These are phyloP conservation scores for Acrocephalus scirpaceus DNA, from an alignment of 2,797 vertebrate genomes.

Conservation along the genomic window DNA sequence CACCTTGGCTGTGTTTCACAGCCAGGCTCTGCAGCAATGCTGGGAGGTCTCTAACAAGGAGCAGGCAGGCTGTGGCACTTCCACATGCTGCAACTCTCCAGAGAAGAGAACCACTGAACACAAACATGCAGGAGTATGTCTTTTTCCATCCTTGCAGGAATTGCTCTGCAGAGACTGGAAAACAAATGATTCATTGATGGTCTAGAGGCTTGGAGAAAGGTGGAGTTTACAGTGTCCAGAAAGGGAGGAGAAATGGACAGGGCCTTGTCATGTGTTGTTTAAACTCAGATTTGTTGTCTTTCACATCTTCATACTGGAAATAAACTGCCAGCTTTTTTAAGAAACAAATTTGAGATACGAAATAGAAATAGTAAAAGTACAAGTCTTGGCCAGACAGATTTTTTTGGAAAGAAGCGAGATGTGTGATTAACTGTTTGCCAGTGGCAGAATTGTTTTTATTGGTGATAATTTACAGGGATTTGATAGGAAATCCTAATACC, in stretches of 20 bases:
- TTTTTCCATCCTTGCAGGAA: constrained; percentile 24
- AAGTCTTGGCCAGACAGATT: not conserved
- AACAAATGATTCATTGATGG: constrained; percentile 34
- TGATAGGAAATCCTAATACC: not conserved
- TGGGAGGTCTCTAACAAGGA: not conserved
- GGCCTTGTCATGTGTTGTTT: not conserved
- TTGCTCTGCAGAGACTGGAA: not conserved
- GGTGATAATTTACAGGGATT: not conserved
- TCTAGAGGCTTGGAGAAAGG: constrained; percentile 8
- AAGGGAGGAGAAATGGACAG: not conserved
- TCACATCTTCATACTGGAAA: not conserved
- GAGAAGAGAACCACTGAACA: not conserved
- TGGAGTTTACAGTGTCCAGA: not conserved
- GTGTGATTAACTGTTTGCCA: not conserved
- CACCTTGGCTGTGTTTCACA: not conserved
- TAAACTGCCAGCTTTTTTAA: not conserved
- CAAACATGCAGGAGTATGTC: not conserved
- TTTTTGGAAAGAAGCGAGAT: not conserved
- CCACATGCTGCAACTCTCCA: not conserved
- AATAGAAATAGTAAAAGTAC: not conserved
- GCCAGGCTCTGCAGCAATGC: not conserved
- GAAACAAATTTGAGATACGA: fast-evolving
- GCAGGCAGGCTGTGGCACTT: not conserved
- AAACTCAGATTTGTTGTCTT: not conserved
- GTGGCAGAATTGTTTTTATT: not conserved